Conservation (phyloP, 2,888 invertebrate species). For the Orthosia gothica region DNA sequence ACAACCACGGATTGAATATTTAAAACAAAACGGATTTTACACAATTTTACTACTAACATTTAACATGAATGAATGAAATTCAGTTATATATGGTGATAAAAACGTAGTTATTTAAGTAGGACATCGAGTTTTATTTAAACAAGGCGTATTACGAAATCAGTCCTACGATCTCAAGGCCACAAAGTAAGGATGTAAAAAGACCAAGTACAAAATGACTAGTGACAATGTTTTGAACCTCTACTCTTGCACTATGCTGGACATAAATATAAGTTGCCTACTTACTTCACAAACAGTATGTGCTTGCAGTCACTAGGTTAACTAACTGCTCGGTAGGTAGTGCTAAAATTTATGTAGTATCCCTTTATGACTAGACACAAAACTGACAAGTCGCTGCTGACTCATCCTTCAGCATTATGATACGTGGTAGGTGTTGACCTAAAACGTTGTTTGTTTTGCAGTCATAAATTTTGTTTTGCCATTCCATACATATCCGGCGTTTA, state of each 20-base stretch:
- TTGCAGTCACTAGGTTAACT: too few species aligned
- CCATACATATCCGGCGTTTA: slow-evolving; percentile 12
- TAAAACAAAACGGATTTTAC: slow-evolving; percentile 21
- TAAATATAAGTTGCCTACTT: too few species aligned
- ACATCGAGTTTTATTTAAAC: slow-evolving; percentile 41
- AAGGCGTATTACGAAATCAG: slow-evolving; percentile 42
- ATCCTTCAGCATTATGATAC: not conserved
- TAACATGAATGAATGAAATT: slow-evolving; percentile 40
- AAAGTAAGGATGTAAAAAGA: slow-evolving; percentile 13
- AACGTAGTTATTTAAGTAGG: slow-evolving; percentile 39
- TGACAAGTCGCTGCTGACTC: not conserved
- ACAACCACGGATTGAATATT: not conserved
- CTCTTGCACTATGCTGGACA: not conserved
- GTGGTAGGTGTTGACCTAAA: not conserved
- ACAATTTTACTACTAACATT: slow-evolving; percentile 27
- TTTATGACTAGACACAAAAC: too few species aligned
- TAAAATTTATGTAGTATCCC: too few species aligned
- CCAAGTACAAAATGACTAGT: not conserved
- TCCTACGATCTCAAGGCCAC: slow-evolving; percentile 1
- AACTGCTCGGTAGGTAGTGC: not conserved
- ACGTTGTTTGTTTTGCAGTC: not conserved
- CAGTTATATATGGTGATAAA: slow-evolving; percentile 31
- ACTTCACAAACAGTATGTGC: too few species aligned
- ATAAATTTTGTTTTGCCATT: not conserved
- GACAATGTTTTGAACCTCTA: not conserved